Percentiles rank a stretch among this genome's conserved stretches.
phyloP scores from a whole-genome alignment of 2,888 invertebrate genomes.

The Ennomos fuscantarius region DNA sequence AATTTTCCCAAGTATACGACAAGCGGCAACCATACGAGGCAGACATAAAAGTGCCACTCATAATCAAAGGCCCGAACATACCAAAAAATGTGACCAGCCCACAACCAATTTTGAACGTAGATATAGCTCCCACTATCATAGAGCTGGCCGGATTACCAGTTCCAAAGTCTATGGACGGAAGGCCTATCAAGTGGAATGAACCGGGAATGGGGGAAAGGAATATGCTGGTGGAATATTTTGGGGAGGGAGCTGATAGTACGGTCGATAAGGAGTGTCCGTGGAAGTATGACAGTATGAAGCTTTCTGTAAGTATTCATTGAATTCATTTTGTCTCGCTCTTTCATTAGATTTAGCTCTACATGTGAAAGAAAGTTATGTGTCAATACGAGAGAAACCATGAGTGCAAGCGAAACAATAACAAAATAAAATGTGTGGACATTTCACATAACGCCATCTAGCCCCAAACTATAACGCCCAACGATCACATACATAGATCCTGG shows the following conservation, averaged over 20 bases:
- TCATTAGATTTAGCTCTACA: too few relatives aligned
- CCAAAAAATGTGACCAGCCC: conserved; percentile 69
- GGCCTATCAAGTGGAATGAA: conserved; percentile 47
- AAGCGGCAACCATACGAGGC: conserved; percentile 96
- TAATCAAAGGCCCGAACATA: conserved; percentile 91
- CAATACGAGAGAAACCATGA: too few relatives aligned
- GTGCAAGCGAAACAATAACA: too few relatives aligned
- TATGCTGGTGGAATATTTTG: conserved; percentile 92
- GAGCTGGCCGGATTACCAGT: conserved; percentile 85
- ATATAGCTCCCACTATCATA: conserved; percentile 93
- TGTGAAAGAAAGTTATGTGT: too few relatives aligned
- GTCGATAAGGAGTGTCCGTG: conserved; percentile 88
- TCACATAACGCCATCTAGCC: too few relatives aligned
- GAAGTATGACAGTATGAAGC: conserved; percentile 78
- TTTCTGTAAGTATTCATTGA: conserved; percentile 83
- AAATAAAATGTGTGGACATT: too few relatives aligned
- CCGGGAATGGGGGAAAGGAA: conserved; percentile 63
- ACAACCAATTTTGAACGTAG: conserved; percentile 90
- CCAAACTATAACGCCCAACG: too few relatives aligned
- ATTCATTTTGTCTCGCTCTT: too few relatives aligned
- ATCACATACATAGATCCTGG: too few relatives aligned
- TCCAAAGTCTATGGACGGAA: conserved; percentile 87
- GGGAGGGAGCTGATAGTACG: conserved; percentile 87
- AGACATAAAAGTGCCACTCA: conserved; percentile 93
- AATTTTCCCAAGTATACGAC: conserved; percentile 94